phyloP scores from a whole-genome alignment of 1,140 invertebrate species.

The Trichonephila inaurata region DNA sequence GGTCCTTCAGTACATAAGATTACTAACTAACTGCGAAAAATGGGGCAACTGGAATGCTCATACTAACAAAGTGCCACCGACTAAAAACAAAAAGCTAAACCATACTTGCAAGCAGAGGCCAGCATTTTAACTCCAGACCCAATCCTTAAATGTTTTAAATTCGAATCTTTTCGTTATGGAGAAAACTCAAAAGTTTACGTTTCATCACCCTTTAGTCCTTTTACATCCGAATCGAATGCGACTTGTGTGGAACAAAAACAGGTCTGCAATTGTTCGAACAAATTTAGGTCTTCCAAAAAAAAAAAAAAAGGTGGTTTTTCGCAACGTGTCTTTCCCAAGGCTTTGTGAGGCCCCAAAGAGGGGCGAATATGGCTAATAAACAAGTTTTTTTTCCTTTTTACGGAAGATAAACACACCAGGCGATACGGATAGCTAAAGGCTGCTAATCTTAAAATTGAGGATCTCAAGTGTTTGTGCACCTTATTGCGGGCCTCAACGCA shows the following conservation, averaged over 20 bases:
- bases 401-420: slow-evolving; percentile 12
- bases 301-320: not conserved
- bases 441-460: not conserved
- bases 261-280: no score
- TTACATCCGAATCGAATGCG: no score
- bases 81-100: not conserved
- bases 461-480: not conserved
- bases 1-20: no score
- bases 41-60: no score
- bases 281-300: no score
- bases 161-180: no score
- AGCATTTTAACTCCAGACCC: not conserved
- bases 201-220: no score
- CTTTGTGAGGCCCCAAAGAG: not conserved
- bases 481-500: not conserved
- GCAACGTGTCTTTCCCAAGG: not conserved
- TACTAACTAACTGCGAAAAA: no score
- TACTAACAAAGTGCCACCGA: not conserved
- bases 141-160: not conserved
- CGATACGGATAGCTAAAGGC: not conserved
- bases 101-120: not conserved
- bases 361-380: not conserved
- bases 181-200: no score
- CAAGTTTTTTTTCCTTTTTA: not conserved
- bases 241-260: no score